Conservation (phyloP, 2,797 vertebrate species). For the Harpagifer antarcticus region DNA sequence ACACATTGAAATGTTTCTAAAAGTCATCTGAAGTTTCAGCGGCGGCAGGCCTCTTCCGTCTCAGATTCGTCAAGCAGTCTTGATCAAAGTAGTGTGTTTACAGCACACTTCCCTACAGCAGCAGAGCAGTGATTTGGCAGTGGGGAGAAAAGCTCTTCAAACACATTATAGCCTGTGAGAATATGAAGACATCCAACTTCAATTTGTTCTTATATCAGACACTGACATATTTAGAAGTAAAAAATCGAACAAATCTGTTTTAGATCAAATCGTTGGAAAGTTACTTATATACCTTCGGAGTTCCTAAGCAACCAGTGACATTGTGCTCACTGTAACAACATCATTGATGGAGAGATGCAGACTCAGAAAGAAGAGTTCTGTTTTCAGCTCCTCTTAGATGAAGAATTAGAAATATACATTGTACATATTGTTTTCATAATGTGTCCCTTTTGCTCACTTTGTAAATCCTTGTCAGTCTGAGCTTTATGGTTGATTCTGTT, state of each 20-base stretch:
- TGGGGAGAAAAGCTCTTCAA: slow-evolving; percentile 21
- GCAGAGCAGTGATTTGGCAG: slow-evolving; percentile 25
- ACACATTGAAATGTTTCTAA: slow-evolving; percentile 10
- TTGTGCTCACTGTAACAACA: not conserved
- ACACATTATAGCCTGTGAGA: slow-evolving; percentile 19
- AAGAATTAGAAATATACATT: not conserved
- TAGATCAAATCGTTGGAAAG: slow-evolving; percentile 1
- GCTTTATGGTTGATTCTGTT: slow-evolving; percentile 3
- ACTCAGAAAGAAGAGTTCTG: slow-evolving; percentile 9
- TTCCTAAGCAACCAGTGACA: slow-evolving; percentile 33
- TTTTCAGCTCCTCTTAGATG: not conserved
- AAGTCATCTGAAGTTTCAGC: slow-evolving; percentile 17
- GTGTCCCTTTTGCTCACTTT: slow-evolving; percentile 3
- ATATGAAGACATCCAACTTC: slow-evolving; percentile 17
- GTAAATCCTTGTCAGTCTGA: slow-evolving; percentile 6
- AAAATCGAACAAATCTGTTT: slow-evolving; percentile 4
- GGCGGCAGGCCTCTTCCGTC: not conserved
- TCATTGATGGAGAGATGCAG: slow-evolving; percentile 20
- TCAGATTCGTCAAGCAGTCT: slow-evolving; percentile 35
- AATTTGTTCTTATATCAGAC: slow-evolving; percentile 24
- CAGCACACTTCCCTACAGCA: slow-evolving; percentile 20
- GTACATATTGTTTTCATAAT: not conserved
- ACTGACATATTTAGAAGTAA: not conserved
- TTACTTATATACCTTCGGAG: slow-evolving; percentile 20
- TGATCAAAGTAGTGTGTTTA: slow-evolving; percentile 47